A percentile compares a stretch with the other conserved stretches of the same genome.
Conservation (phyloP, 2,888 invertebrate genomes). For the Scrobipalpa atriplicella region DNA sequence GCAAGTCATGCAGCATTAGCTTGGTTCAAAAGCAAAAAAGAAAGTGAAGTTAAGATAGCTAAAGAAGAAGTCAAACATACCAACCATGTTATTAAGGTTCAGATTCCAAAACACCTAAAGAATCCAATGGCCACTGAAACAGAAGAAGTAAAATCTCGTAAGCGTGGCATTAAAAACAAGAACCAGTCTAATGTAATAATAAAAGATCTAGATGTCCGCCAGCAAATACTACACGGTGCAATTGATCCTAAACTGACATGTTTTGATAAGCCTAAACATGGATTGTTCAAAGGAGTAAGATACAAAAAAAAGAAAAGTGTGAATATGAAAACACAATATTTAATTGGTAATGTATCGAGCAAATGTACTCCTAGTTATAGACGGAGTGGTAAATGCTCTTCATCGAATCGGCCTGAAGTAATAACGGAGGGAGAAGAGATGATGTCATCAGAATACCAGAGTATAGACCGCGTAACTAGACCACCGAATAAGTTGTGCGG, state of each 20-base stretch:
- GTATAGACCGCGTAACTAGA: slow-evolving; percentile 32
- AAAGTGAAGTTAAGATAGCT: not conserved
- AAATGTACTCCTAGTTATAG: not conserved
- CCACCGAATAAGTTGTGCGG: slow-evolving; percentile 52
- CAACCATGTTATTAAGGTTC: not conserved
- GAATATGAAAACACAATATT: not conserved
- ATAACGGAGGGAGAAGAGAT: not conserved
- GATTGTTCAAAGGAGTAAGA: not conserved
- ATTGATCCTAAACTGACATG: not conserved
- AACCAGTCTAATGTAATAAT: not conserved
- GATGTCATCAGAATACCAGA: not conserved
- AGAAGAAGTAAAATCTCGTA: not conserved
- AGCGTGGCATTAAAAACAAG: not conserved
- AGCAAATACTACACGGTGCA: not conserved
- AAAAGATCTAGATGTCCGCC: not conserved
- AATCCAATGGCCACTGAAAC: not conserved
- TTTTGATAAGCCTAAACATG: not conserved
- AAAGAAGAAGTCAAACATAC: not conserved
- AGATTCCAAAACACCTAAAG: not conserved
- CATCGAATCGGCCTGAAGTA: slow-evolving; percentile 27
- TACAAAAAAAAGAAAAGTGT: not conserved
- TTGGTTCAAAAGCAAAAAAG: slow-evolving; percentile 8
- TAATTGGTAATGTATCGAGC: not conserved
- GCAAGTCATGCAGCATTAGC: not conserved
- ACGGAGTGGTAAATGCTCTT: slow-evolving; percentile 2